phyloP scores from a whole-genome alignment of 2,888 invertebrate species.

The Balanococcus diminutus region DNA sequence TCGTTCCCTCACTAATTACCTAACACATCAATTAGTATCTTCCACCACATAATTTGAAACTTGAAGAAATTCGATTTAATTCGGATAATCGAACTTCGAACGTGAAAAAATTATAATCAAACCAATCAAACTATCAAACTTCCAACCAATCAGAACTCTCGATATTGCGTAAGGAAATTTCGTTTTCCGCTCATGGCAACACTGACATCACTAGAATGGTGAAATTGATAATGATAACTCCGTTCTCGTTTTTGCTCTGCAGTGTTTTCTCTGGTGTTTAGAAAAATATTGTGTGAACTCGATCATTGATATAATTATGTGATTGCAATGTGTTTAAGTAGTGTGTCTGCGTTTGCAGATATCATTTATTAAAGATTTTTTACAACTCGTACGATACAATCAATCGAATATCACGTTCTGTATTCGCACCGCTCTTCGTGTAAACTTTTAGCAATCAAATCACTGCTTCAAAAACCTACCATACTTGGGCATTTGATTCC shows the following conservation, averaged over 20 bases:
- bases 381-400: neutral
- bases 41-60: too few species aligned
- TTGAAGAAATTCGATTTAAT: neutral
- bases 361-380: neutral
- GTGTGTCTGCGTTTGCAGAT: slow-evolving; percentile 11
- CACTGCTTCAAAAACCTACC: neutral
- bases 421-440: neutral
- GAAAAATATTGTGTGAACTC: neutral
- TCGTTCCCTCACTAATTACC: neutral
- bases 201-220: neutral
- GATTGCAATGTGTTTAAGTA: neutral
- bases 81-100: neutral
- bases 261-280: neutral
- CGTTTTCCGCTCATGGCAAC: neutral
- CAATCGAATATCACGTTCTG: neutral
- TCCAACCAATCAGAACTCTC: too few species aligned
- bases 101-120: neutral
- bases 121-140: too few species aligned
- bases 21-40: neutral
- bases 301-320: slow-evolving; percentile 21
- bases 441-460: neutral
- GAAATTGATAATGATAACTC: slow-evolving; percentile 34
- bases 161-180: neutral
- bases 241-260: neutral
- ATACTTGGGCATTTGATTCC: neutral